These are phyloP conservation scores for Drosophila mimica DNA, from an alignment of 2,888 invertebrate species.

Conservation along the genomic window DNA sequence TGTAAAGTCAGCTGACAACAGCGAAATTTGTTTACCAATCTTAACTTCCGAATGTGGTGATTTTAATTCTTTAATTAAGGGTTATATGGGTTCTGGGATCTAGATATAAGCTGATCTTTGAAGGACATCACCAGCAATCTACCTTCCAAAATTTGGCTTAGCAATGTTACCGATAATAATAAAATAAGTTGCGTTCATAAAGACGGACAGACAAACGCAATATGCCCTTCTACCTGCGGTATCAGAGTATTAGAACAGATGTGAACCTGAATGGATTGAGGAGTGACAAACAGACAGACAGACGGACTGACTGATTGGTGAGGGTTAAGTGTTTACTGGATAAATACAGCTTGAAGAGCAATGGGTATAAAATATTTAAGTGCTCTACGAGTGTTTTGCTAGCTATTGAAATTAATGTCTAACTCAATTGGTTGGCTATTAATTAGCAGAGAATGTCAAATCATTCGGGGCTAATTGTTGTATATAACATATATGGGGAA, in stretches of 20 bases:
- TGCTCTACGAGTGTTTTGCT: not conserved
- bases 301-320: not conserved
- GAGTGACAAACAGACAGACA: not conserved
- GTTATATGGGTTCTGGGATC: not conserved
- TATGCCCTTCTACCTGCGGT: not conserved
- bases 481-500: not conserved
- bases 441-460: conserved; percentile 43
- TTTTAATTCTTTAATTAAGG: not conserved
- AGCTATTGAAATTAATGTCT: conserved; percentile 1
- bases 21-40: not conserved
- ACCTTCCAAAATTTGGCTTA: not conserved
- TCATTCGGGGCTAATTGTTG: conserved; percentile 42
- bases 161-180: not conserved
- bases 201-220: not conserved
- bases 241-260: not conserved
- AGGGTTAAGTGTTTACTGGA: not conserved
- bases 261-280: not conserved
- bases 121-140: not conserved
- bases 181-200: too few species aligned
- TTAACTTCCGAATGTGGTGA: not conserved
- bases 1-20: not conserved
- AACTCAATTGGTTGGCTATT: conserved; percentile 14
- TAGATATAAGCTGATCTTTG: not conserved
- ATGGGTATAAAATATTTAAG: conserved; percentile 1
- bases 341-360: not conserved